These are phyloP conservation scores for Actinopyga echinites DNA, from an alignment of 53 echinoderm and acorn worm species.

Conservation along the genomic window DNA sequence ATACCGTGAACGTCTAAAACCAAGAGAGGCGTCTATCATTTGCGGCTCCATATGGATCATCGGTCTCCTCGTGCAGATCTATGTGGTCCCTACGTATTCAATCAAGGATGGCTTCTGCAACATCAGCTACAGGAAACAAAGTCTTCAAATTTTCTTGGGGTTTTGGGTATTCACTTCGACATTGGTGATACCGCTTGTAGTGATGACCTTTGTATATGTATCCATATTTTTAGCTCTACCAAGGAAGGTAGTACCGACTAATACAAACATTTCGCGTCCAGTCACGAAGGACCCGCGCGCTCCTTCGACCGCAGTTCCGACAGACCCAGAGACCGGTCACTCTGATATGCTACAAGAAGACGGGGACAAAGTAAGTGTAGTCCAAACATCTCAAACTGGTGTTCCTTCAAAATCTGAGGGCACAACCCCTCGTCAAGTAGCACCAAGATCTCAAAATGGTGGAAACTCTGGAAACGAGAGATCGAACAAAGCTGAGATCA, in stretches of 20 bases:
- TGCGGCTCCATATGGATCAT: slow-evolving; percentile 19
- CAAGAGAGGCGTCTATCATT: background rate
- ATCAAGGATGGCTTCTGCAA: slow-evolving; percentile 2
- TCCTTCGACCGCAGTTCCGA: background rate
- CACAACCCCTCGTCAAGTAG: background rate
- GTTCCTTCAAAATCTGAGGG: too few relatives aligned
- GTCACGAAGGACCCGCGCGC: background rate
- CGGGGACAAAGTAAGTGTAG: background rate
- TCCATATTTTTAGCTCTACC: slow-evolving; percentile 32
- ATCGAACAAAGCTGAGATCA: background rate
- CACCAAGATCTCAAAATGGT: background rate
- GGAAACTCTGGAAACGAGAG: background rate
- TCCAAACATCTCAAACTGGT: too few relatives aligned
- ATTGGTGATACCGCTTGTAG: slow-evolving; percentile 14
- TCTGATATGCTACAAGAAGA: slow-evolving; percentile 6
- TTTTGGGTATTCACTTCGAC: slow-evolving; percentile 2
- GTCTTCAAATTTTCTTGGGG: slow-evolving; percentile 9
- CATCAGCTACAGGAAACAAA: background rate
- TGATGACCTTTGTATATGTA: slow-evolving; percentile 41
- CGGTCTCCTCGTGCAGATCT: background rate
- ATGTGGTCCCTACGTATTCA: background rate
- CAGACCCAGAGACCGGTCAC: background rate
- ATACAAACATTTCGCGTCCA: background rate
- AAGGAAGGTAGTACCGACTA: background rate
- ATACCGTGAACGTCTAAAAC: slow-evolving; percentile 16